Evolutionary conservation across 1,140 invertebrate species (phyloP).

Genomic region (Penaeus indicus): DNA sequence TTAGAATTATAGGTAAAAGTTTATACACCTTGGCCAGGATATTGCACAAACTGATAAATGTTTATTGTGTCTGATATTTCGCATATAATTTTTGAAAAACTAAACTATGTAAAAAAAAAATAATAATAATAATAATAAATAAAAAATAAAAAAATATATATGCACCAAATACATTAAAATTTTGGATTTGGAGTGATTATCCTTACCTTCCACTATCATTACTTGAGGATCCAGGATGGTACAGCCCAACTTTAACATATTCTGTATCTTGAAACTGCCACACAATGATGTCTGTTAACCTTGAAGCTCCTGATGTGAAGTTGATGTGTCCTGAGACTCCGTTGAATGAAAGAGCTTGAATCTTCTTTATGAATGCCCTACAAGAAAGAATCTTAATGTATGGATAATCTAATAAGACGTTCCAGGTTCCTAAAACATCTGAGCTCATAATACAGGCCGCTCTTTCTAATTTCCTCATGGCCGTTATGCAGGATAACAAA

Average conservation of each 20-base stretch:
- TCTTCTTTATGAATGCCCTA: slow-evolving; percentile 72
- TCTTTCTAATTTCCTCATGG: not conserved
- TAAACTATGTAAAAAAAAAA: not conserved
- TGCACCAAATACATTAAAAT: not conserved
- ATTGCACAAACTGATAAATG: too few relatives aligned
- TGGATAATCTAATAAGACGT: not conserved
- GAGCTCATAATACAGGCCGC: too few relatives aligned
- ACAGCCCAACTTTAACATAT: slow-evolving; percentile 63
- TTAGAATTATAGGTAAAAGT: too few relatives aligned
- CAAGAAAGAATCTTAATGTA: slow-evolving; percentile 53
- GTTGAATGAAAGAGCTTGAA: slow-evolving; percentile 77
- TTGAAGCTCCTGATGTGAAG: slow-evolving; percentile 78
- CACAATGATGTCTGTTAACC: slow-evolving; percentile 80
- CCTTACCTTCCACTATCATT: slow-evolving; percentile 50
- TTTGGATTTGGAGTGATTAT: too few relatives aligned
- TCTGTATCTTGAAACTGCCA: slow-evolving; percentile 75
- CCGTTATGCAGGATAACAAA: not conserved
- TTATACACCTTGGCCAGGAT: too few relatives aligned
- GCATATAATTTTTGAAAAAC: too few relatives aligned
- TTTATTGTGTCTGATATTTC: too few relatives aligned
- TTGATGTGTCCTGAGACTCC: slow-evolving; percentile 84
- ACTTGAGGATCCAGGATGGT: slow-evolving; percentile 30
- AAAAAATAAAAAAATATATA: not conserved
- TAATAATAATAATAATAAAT: not conserved
- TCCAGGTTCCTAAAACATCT: too few relatives aligned